These are phyloP conservation scores for Cephonodes hylas DNA, from an alignment of 2,888 invertebrate genomes.

Conservation along the genomic window DNA sequence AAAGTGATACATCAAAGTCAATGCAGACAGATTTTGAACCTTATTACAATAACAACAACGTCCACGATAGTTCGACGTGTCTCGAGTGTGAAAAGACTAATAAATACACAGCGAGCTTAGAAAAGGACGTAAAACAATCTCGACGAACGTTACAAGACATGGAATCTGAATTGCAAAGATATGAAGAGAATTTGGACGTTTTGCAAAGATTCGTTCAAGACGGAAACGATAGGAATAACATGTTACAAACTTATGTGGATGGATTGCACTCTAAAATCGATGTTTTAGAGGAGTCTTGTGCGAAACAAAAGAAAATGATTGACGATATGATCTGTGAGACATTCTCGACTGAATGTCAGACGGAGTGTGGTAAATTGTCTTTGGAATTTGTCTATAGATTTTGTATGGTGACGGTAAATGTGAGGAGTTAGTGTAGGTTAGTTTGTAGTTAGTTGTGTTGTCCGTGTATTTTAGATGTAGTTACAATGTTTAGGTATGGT, in stretches of 20 bases:
- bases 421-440: conserved; percentile 11
- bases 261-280: conserved; percentile 47
- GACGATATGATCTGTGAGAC: conserved; percentile 39
- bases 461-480: too few relatives aligned
- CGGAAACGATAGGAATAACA: conserved; percentile 46
- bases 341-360: conserved; percentile 44
- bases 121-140: conserved; percentile 43
- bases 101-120: conserved; percentile 43
- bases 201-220: conserved; percentile 49
- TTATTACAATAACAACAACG: conserved; percentile 41
- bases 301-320: conserved; percentile 42
- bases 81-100: conserved; percentile 47
- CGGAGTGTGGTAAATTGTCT: conserved; percentile 37
- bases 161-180: conserved; percentile 46
- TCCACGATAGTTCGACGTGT: conserved; percentile 41
- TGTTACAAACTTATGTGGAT: conserved; percentile 42
- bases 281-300: conserved; percentile 46
- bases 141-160: conserved; percentile 41
- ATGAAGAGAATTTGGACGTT: conserved; percentile 51
- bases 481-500: too few relatives aligned
- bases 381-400: conserved; percentile 24
- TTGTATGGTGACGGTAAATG: conserved; percentile 20
- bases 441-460: background rate
- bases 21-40: conserved; percentile 31
- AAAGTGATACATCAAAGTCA: conserved; percentile 4